Conservation (phyloP, 2,888 invertebrate species). For the Spilosoma lubricipeda region DNA sequence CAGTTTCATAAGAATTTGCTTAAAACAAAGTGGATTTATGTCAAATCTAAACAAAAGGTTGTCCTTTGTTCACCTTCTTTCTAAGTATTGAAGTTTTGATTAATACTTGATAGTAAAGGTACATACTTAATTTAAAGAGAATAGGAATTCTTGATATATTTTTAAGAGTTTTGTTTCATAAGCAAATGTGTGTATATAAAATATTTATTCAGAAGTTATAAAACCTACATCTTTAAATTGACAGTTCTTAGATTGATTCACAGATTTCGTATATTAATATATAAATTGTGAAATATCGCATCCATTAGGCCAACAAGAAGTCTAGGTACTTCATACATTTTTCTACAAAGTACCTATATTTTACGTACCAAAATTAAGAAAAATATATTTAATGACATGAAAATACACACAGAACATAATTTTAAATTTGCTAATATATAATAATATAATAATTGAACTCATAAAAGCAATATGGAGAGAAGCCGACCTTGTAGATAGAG, state of each 20-base stretch:
- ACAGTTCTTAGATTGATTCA: background rate
- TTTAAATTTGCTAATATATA: slow-evolving; percentile 17
- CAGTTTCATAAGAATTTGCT: background rate
- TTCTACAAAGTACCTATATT: too few relatives aligned
- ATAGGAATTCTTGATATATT: background rate
- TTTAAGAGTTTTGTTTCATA: background rate
- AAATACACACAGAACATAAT: background rate
- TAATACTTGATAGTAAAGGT: background rate
- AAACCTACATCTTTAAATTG: background rate
- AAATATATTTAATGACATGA: background rate
- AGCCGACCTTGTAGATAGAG: slow-evolving; percentile 11
- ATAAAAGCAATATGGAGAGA: slow-evolving; percentile 29
- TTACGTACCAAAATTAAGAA: too few relatives aligned
- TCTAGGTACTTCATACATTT: too few relatives aligned
- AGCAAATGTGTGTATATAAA: too few relatives aligned
- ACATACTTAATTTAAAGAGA: background rate
- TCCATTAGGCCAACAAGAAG: too few relatives aligned
- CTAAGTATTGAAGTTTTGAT: background rate
- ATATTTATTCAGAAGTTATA: background rate
- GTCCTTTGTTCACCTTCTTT: background rate
- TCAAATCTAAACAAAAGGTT: background rate
- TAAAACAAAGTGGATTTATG: background rate
- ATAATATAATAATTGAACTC: slow-evolving; percentile 38
- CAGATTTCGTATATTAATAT: too few relatives aligned
- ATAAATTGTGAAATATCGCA: too few relatives aligned